Evolutionary conservation across 1,140 invertebrate genomes (phyloP).

Genomic region (Drosophila pallidifrons): DNA sequence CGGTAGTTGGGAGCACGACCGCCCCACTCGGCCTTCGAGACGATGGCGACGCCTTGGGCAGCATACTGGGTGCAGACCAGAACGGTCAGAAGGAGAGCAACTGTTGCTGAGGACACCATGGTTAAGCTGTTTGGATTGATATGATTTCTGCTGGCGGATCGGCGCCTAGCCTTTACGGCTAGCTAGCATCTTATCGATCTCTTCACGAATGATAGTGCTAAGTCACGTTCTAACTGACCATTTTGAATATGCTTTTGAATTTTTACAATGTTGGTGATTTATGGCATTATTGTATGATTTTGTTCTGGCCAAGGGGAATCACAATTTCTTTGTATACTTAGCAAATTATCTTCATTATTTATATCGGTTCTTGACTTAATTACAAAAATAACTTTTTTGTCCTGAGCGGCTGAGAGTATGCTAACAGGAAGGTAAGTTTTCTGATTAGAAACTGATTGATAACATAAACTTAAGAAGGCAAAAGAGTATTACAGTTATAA

Average conservation of each 20-base stretch:
- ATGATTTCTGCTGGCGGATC: background rate
- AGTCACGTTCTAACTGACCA: background rate
- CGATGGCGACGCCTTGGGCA: slow-evolving; percentile 67
- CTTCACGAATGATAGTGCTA: background rate
- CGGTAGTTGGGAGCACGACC: slow-evolving; percentile 86
- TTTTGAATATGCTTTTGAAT: background rate
- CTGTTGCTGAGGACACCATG: slow-evolving; percentile 51
- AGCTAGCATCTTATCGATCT: background rate
- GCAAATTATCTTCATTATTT: too few species aligned
- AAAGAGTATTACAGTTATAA: too few species aligned
- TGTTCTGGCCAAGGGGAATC: background rate
- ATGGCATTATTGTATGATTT: background rate
- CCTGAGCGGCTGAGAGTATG: background rate
- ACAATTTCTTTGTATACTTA: background rate
- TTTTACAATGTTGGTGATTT: background rate
- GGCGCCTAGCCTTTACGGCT: background rate
- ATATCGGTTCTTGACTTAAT: background rate
- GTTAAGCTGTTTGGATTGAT: background rate
- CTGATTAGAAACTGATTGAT: too few species aligned
- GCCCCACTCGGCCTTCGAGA: slow-evolving; percentile 87
- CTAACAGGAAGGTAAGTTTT: too few species aligned
- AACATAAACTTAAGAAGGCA: too few species aligned
- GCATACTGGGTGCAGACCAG: slow-evolving; percentile 58
- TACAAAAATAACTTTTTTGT: background rate
- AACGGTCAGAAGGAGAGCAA: slow-evolving; percentile 48